Percentiles rank a stretch among this genome's conserved stretches.
These are phyloP conservation scores for Iguana delicatissima DNA, from an alignment of 2,797 vertebrate species.

Conservation along the genomic window DNA sequence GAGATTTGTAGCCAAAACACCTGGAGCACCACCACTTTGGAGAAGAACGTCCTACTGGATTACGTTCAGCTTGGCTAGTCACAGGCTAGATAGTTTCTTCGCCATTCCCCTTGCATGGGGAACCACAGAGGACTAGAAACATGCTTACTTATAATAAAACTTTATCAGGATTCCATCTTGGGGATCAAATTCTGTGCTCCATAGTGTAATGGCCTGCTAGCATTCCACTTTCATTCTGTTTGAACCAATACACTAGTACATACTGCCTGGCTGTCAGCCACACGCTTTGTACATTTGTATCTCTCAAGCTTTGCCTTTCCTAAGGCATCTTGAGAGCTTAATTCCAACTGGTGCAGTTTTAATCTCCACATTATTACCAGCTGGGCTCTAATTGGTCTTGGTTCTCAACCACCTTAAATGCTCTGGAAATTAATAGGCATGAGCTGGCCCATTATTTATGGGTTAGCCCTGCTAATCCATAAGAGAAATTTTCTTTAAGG, in stretches of 20 bases:
- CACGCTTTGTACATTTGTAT: conserved; percentile 40
- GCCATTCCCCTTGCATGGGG: neutral
- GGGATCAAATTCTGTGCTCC: too few species aligned
- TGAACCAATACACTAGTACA: neutral
- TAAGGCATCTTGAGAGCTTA: conserved; percentile 53
- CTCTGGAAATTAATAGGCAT: conserved; percentile 36
- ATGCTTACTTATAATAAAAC: neutral
- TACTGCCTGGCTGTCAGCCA: conserved; percentile 30
- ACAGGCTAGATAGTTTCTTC: neutral
- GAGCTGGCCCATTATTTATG: conserved; percentile 57
- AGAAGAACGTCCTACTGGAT: neutral
- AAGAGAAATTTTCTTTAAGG: conserved; percentile 21
- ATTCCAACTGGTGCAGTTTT: conserved; percentile 51
- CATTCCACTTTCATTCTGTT: conserved; percentile 7
- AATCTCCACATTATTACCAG: conserved; percentile 63
- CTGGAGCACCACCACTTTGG: neutral
- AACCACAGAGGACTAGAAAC: neutral
- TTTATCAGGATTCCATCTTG: neutral
- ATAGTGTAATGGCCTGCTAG: neutral
- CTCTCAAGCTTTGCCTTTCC: conserved; percentile 48
- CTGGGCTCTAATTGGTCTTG: conserved; percentile 60
- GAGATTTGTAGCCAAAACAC: neutral
- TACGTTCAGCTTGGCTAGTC: too few species aligned
- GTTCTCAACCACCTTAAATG: conserved; percentile 44
- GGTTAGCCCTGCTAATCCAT: conserved; percentile 59